These are phyloP conservation scores for Conops quadrifasciatus DNA, from an alignment of 2,888 invertebrate genomes.

Conservation along the genomic window DNA sequence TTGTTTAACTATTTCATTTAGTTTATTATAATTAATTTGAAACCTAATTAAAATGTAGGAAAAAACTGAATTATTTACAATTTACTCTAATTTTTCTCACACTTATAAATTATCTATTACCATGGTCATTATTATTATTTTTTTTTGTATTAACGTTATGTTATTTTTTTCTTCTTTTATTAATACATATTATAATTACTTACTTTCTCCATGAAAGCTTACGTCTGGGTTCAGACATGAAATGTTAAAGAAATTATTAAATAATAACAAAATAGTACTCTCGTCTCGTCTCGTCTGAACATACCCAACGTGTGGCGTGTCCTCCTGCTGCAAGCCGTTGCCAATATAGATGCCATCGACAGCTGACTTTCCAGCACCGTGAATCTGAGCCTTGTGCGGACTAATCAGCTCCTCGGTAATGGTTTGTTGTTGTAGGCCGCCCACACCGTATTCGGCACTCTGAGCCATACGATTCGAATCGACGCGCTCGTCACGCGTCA, in stretches of 20 bases:
- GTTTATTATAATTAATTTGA: no score
- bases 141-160: no score
- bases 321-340: slow-evolving; percentile 62
- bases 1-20: no score
- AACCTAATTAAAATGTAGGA: background rate
- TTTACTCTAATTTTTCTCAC: no score
- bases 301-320: slow-evolving; percentile 74
- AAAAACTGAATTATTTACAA: background rate
- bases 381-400: slow-evolving; percentile 70
- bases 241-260: slow-evolving; percentile 14
- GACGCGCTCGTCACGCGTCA: slow-evolving; percentile 87
- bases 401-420: slow-evolving; percentile 72
- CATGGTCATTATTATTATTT: no score
- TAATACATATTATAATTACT: slow-evolving; percentile 66
- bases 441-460: slow-evolving; percentile 63
- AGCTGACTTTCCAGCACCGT: slow-evolving; percentile 63
- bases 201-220: slow-evolving; percentile 98
- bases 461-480: slow-evolving; percentile 73
- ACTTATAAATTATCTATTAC: no score
- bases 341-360: slow-evolving; percentile 65
- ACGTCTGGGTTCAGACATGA: slow-evolving; percentile 68
- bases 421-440: slow-evolving; percentile 64
- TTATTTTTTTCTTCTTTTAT: no score
- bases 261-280: background rate
- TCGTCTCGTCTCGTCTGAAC: slow-evolving; percentile 47